phyloP scores from a whole-genome alignment of 1,140 invertebrate genomes.

The Melipona quadrifasciata region DNA sequence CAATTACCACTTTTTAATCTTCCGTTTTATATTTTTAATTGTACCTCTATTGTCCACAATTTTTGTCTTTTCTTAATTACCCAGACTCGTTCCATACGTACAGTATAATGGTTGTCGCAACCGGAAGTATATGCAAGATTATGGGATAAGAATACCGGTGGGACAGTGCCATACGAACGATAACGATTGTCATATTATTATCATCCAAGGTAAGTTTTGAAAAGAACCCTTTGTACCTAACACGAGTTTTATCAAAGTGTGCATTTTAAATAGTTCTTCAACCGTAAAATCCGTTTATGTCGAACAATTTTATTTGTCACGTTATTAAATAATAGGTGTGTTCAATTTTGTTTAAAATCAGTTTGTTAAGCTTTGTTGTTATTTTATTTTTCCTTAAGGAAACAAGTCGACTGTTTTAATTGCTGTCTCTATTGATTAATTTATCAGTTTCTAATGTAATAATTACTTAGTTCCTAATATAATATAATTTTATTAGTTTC shows the following conservation, averaged over 20 bases:
- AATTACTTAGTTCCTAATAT: no score
- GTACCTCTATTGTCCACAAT: background rate
- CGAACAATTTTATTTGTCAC: background rate
- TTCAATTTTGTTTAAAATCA: no score
- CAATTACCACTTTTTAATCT: background rate
- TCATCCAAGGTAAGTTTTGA: conserved; percentile 32
- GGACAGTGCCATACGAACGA: conserved; percentile 20
- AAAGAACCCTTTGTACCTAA: background rate
- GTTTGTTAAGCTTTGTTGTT: no score
- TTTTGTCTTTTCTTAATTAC: conserved; percentile 7
- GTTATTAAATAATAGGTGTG: no score
- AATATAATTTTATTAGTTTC: no score
- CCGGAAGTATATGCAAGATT: conserved; percentile 57
- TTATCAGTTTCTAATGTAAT: no score
- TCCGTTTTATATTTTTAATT: background rate
- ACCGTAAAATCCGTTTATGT: background rate
- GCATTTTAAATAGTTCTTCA: background rate
- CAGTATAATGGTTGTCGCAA: conserved; percentile 44
- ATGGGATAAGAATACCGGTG: conserved; percentile 12
- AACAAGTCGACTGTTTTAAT: no score
- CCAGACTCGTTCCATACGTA: conserved; percentile 42
- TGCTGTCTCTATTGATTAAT: no score
- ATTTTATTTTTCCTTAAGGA: no score
- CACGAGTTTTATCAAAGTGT: background rate
- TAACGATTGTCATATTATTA: conserved; percentile 38